Base-by-base conservation (phyloP, 2,888 invertebrate species). In the Heliconius charithonia region DNA sequence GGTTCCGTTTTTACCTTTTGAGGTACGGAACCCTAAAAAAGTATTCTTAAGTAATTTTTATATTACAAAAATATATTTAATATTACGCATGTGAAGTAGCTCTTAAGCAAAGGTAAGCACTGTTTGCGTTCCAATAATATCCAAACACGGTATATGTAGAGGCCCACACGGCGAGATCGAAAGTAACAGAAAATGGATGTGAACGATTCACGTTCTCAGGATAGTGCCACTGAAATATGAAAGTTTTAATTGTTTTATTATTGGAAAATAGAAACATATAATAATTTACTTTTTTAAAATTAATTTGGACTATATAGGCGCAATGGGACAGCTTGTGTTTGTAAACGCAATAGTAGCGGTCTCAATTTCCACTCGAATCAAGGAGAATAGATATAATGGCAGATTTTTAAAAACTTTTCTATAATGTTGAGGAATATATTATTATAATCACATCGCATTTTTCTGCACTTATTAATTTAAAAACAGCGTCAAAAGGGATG, bases 161-260 rank as follows among this genome's bases (percentile, higher is more conserved):
- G 0, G 90, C 84, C 89, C 89, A 88, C 0, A 91, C 76, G 0
- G 90, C 81, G 4, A 91, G 75, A 72, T 91, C 91, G 62, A 81
- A 89, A 0, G 79, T 67, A 7, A 85, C 78, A 0, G 90, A 90
- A 19, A 91, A 72, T 0, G 91, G 91, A 71, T 91, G 91, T 0
- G 90, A 87, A 0, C 86, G 80, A 70, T 91, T 91, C 13, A 87
- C 85, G 22, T 84, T 27, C 12, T 86, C 78, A 0, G 87, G 87
- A 4, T 83, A 81, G 3, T 79, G 16, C 69, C 87, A 91, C 91
- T 91, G 85, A 78, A 89, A 88, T 45, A 32, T 25, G 22, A 71
- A 45, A 19, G 4, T 45, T 71, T 16, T 29, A 27, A 25, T 29
- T 29, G 4, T 63, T 16, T 63, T 27, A 63, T 63, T 27, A 63